Evolutionary conservation across 2,797 vertebrate species (phyloP).

Genomic region (Melopsittacus undulatus): DNA sequence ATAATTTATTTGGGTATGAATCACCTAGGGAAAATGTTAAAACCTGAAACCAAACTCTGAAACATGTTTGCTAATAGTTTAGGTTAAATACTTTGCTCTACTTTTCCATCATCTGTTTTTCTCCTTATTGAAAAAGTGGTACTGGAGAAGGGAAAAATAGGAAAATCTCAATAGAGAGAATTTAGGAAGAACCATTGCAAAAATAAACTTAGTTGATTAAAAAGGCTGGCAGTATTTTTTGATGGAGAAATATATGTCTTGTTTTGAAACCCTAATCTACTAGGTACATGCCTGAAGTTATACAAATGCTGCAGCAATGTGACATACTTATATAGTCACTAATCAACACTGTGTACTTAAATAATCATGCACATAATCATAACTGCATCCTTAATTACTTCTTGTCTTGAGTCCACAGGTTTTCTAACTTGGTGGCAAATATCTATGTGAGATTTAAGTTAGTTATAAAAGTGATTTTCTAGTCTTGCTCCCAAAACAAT

Average conservation of each 20-base stretch:
- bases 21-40: background rate
- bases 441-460: background rate
- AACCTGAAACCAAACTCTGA: background rate
- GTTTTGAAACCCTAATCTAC: background rate
- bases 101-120: background rate
- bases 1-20: background rate
- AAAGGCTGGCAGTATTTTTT: background rate
- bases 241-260: background rate
- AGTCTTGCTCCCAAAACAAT: background rate
- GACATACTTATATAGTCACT: background rate
- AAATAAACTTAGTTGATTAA: background rate
- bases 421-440: rapidly evolving
- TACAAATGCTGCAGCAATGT: background rate
- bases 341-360: background rate
- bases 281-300: background rate
- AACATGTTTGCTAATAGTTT: background rate
- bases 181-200: background rate
- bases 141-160: background rate
- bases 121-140: background rate
- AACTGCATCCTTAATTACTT: background rate
- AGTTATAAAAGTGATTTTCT: background rate
- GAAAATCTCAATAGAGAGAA: background rate
- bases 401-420: background rate
- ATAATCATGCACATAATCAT: background rate
- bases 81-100: background rate